phyloP scores from a whole-genome alignment of 2,797 vertebrate genomes.

The Potorous gilbertii region DNA sequence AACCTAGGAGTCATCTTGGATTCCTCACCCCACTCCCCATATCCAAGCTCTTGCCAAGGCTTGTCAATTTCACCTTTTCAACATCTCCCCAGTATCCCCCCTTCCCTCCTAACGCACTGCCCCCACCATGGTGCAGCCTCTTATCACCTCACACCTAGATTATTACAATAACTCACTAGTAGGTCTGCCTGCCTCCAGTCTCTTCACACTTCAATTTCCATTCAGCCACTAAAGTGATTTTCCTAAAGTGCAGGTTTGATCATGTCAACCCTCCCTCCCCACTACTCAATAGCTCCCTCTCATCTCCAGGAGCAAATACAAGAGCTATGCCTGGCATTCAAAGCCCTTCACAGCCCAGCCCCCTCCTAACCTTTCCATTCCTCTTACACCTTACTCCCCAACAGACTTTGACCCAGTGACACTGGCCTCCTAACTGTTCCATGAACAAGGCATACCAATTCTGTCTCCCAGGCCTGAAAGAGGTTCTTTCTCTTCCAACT shows the following conservation, averaged over 20 bases:
- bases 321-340: not conserved
- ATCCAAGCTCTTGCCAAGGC: not conserved
- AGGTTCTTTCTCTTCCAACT: not conserved
- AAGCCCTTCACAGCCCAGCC: no score
- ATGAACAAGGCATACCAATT: not conserved
- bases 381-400: not conserved
- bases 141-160: not conserved
- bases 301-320: not conserved
- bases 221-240: not conserved
- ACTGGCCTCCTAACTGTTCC: not conserved
- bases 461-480: not conserved
- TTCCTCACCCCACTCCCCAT: not conserved
- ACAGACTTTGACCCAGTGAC: not conserved
- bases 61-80: not conserved
- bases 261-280: not conserved
- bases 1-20: not conserved
- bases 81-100: not conserved
- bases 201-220: not conserved
- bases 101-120: not conserved
- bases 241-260: not conserved
- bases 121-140: not conserved
- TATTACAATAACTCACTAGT: not conserved
- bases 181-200: not conserved
- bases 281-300: not conserved
- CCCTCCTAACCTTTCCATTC: not conserved